Evolutionary conservation across 2,113 vertebrate species (phyloP).

Genomic region (Anhinga rufa): DNA sequence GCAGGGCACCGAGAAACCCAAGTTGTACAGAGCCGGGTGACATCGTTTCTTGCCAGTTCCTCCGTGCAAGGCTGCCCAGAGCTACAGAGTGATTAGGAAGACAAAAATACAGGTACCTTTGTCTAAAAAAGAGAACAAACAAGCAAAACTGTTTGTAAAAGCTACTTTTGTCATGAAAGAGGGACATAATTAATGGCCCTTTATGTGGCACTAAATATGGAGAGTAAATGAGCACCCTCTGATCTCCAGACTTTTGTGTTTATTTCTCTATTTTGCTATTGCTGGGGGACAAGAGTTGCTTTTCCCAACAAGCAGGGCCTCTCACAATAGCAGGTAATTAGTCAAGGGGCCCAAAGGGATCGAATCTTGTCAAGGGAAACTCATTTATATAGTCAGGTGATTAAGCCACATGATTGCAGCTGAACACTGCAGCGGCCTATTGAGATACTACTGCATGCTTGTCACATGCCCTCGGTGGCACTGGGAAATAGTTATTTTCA

Average conservation of each 20-base stretch:
- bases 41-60: background rate
- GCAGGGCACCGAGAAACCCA: background rate
- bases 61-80: background rate
- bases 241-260: conserved; percentile 29
- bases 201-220: background rate
- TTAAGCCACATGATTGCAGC: conserved; percentile 48
- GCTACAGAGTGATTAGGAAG: background rate
- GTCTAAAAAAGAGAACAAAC: background rate
- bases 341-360: conserved; percentile 52
- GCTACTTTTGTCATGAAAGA: conserved; percentile 19
- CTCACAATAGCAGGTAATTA: conserved; percentile 61
- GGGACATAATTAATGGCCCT: conserved; percentile 17
- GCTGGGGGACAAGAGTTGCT: conserved; percentile 18
- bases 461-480: background rate
- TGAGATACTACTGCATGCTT: background rate
- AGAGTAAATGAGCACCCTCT: conserved; percentile 5
- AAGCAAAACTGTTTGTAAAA: conserved; percentile 22
- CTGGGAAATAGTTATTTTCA: conserved; percentile 1
- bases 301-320: conserved; percentile 11
- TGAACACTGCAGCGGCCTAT: background rate
- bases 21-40: background rate
- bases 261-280: conserved; percentile 32
- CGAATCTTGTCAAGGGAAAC: conserved; percentile 47
- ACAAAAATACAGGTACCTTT: background rate
- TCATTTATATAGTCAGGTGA: conserved; percentile 57